Base-by-base conservation (phyloP, 2,888 invertebrate genomes). In the Philereme vetulata region DNA sequence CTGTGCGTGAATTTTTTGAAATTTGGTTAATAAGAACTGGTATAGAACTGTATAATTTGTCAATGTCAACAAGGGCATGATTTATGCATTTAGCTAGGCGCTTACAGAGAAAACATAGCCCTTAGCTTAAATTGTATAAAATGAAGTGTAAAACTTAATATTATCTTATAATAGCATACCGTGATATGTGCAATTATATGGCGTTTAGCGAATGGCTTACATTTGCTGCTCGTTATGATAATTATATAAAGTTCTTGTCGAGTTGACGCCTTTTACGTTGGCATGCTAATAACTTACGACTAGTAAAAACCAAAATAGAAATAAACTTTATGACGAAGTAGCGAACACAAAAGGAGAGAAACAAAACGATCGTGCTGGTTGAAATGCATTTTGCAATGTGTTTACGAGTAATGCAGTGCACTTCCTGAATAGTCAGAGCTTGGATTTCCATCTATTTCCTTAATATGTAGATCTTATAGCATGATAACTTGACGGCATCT, bases 181-280 rank as follows among this genome's bases (percentile, higher is more conserved):
- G 60, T 64, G 66, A 67, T 67, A 66, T 56, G 54, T 60, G 62
- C 47, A 67, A 67, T 70, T 69, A 69, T 56, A 56, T 51, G 49
- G 49, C 58, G 56, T 63, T 66, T 65, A 64, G 60, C 60, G 36
- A 66, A 66, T 62, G 59, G 47, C 64, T 59, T 51, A 47, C 56
- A 62, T 61, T 46, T 48, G 47, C 56, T 46, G 46, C 53, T 55
- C 47, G 57, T 59, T 54, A 57, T 54, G 54, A 44, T 62, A 51
- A 62, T 65, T 66, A 63, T 62, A 56, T 56, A 60, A 65, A 62
- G 47, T 58, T 60, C 44, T 47, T 46, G 36, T 42, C 49, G 32
- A 9, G 7, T 51, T 54, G 65, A 60, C 60, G 63, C 63, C 61
- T 53, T 46, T 51, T 56, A 58, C 60, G 33, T 56, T 32, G 44